These are phyloP conservation scores for Urechis unicinctus DNA, from an alignment of 2,888 invertebrate species.

Conservation along the genomic window DNA sequence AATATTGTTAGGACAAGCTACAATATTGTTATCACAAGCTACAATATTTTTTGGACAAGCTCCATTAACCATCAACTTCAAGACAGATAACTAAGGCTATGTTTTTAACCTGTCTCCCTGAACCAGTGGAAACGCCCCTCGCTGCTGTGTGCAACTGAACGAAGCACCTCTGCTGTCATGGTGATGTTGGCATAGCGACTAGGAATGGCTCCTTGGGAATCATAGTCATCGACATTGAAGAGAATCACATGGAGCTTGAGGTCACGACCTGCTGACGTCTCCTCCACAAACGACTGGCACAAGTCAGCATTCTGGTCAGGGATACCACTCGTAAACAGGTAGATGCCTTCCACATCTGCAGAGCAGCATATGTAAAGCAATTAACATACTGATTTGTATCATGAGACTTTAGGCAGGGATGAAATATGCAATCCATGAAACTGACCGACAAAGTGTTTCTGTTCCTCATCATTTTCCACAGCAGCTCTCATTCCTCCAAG, in stretches of 20 bases:
- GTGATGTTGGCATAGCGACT: conserved; percentile 50
- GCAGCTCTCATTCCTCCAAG: conserved; percentile 42
- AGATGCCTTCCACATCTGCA: conserved; percentile 46
- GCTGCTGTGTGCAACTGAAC: conserved; percentile 45
- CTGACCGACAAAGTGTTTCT: conserved; percentile 32
- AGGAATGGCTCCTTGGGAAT: conserved; percentile 45
- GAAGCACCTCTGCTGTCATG: conserved; percentile 44
- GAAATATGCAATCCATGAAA: background rate
- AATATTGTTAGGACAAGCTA: background rate
- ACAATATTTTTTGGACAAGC: background rate
- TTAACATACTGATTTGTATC: background rate
- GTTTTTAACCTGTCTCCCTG: conserved; percentile 43
- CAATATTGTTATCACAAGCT: background rate
- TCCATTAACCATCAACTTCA: too few relatives aligned
- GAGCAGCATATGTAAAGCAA: background rate
- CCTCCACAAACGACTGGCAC: conserved; percentile 40
- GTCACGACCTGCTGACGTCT: conserved; percentile 32
- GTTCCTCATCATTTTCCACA: conserved; percentile 49
- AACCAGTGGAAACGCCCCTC: conserved; percentile 52
- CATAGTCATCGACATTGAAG: conserved; percentile 51
- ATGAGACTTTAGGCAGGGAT: background rate
- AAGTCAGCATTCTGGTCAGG: conserved; percentile 47
- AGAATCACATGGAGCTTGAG: conserved; percentile 41
- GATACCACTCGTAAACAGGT: conserved; percentile 49
- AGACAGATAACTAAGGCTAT: background rate